Evolutionary conservation across 1,140 invertebrate species (phyloP).

Genomic region (Neodiprion virginianus): DNA sequence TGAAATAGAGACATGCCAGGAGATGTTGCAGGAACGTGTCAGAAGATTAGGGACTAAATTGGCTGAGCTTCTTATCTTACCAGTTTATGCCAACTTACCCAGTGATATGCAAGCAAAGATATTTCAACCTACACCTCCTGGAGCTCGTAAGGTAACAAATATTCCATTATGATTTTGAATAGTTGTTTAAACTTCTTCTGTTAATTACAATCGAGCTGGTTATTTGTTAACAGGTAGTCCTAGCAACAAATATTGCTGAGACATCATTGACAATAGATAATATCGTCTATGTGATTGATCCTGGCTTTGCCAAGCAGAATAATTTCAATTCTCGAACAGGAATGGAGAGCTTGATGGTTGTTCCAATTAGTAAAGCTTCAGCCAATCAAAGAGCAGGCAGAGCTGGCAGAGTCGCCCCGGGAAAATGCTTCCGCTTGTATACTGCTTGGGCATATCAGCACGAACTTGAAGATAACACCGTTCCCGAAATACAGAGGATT

Average conservation of each 20-base stretch:
- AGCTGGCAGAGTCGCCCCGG: slow-evolving; percentile 91
- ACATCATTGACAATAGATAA: slow-evolving; percentile 99
- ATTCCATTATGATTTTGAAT: background rate
- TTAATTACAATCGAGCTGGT: background rate
- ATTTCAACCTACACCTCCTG: slow-evolving; percentile 94
- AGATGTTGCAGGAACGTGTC: slow-evolving; percentile 90
- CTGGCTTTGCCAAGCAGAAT: slow-evolving; percentile 99
- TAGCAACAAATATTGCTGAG: slow-evolving; percentile 99
- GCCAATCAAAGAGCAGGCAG: slow-evolving; percentile 94
- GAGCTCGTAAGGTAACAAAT: slow-evolving; percentile 81
- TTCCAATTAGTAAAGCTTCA: slow-evolving; percentile 97
- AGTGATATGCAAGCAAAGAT: slow-evolving; percentile 99
- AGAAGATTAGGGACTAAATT: slow-evolving; percentile 92
- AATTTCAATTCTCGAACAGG: slow-evolving; percentile 98
- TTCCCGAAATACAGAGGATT: slow-evolving; percentile 98
- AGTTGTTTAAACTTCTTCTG: background rate
- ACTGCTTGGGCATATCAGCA: slow-evolving; percentile 97
- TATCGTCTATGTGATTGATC: slow-evolving; percentile 99
- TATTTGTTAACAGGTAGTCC: slow-evolving; percentile 71
- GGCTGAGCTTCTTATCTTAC: slow-evolving; percentile 91
- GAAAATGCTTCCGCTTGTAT: slow-evolving; percentile 98
- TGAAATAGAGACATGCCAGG: slow-evolving; percentile 96
- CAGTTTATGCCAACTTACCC: slow-evolving; percentile 98
- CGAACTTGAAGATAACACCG: slow-evolving; percentile 96
- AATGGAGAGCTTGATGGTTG: slow-evolving; percentile 98